phyloP scores from a whole-genome alignment of 2,797 vertebrate species.

The Selene dorsalis region DNA sequence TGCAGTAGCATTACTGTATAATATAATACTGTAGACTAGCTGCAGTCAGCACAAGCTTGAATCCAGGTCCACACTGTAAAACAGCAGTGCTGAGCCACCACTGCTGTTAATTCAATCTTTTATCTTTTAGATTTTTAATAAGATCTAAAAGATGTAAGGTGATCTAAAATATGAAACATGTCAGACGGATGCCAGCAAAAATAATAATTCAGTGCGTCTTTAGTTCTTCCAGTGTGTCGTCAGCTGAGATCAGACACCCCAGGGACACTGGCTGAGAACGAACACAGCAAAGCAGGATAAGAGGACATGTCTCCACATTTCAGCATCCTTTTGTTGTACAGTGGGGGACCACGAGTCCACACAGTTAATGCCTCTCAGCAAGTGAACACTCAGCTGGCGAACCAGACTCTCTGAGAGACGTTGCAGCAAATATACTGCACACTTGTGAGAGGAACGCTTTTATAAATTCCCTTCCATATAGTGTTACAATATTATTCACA shows the following conservation, averaged over 20 bases:
- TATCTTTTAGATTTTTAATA: no score
- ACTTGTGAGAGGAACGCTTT: slow-evolving; percentile 12
- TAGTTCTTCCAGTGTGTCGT: background rate
- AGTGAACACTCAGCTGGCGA: slow-evolving; percentile 17
- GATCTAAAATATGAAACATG: slow-evolving; percentile 15
- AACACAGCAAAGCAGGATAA: slow-evolving; percentile 31
- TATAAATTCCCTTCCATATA: background rate
- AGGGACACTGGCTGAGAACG: slow-evolving; percentile 20
- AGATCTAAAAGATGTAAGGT: background rate
- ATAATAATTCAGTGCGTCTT: slow-evolving; percentile 8
- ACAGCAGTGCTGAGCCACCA: slow-evolving; percentile 4
- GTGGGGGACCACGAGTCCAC: slow-evolving; percentile 2
- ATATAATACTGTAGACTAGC: background rate
- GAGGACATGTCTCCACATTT: slow-evolving; percentile 41
- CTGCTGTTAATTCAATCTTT: background rate
- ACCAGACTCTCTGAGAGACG: background rate
- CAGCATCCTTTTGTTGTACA: slow-evolving; percentile 44
- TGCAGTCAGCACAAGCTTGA: slow-evolving; percentile 9
- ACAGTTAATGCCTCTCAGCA: slow-evolving; percentile 30
- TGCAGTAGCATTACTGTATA: background rate
- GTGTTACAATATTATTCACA: slow-evolving; percentile 8
- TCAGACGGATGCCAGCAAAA: background rate
- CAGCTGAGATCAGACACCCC: slow-evolving; percentile 30
- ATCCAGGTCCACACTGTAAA: background rate
- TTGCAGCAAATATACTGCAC: slow-evolving; percentile 18